Conservation (phyloP, 2,888 invertebrate genomes). For the Phengaris alcon region DNA sequence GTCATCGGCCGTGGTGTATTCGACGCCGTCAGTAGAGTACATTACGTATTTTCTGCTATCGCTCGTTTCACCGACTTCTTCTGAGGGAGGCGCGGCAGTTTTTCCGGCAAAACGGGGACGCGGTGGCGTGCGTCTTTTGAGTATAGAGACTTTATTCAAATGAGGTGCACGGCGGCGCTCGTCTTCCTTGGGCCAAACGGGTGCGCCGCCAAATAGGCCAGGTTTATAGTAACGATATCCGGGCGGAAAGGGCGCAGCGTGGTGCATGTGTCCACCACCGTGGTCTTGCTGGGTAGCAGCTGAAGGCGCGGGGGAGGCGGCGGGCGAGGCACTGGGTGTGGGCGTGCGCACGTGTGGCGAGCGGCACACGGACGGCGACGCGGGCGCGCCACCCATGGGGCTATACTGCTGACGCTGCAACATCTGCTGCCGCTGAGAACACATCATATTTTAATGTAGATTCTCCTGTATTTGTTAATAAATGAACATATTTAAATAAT, state of each 20-base stretch:
- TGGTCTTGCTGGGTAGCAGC: slow-evolving; percentile 61
- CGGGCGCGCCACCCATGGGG: slow-evolving; percentile 76
- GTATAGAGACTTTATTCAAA: slow-evolving; percentile 78
- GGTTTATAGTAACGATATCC: slow-evolving; percentile 81
- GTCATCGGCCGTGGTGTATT: slow-evolving; percentile 79
- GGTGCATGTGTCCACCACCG: slow-evolving; percentile 69
- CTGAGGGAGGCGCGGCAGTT: slow-evolving; percentile 48
- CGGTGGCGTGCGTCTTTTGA: slow-evolving; percentile 81
- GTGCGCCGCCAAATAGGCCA: slow-evolving; percentile 83
- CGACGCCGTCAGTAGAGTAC: slow-evolving; percentile 81
- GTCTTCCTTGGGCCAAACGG: slow-evolving; percentile 80
- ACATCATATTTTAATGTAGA: slow-evolving; percentile 3
- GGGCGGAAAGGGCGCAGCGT: slow-evolving; percentile 76
- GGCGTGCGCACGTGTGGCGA: slow-evolving; percentile 78
- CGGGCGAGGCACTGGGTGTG: slow-evolving; percentile 63
- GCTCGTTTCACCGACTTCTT: slow-evolving; percentile 56
- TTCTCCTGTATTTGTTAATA: background rate
- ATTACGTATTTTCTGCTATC: slow-evolving; percentile 82
- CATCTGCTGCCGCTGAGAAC: slow-evolving; percentile 66
- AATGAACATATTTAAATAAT: background rate
- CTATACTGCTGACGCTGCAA: slow-evolving; percentile 74
- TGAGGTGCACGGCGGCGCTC: slow-evolving; percentile 59
- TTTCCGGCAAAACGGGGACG: slow-evolving; percentile 65
- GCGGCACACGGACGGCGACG: slow-evolving; percentile 77
- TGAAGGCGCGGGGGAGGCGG: slow-evolving; percentile 65